phyloP scores from a whole-genome alignment of 2,888 invertebrate species.

The Bimastos eiseni region DNA sequence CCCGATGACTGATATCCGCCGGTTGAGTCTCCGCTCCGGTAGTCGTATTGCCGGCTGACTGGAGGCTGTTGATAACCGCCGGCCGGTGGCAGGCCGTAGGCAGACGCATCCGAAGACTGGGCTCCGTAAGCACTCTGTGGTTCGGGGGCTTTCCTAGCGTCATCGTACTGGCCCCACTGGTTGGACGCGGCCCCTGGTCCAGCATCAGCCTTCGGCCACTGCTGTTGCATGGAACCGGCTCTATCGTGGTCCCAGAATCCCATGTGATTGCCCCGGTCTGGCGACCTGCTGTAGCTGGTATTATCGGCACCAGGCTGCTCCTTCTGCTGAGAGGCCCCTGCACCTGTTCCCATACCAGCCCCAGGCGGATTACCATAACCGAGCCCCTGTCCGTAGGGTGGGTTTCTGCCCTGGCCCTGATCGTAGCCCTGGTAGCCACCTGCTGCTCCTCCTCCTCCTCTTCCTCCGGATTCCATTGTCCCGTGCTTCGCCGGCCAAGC shows the following conservation, averaged over 20 bases:
- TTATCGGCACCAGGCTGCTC: not conserved
- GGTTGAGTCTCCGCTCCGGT: not conserved
- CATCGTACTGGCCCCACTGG: not conserved
- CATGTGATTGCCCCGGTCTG: not conserved
- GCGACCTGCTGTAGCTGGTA: not conserved
- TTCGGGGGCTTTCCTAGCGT: not conserved
- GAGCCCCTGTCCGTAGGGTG: not conserved
- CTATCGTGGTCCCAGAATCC: not conserved
- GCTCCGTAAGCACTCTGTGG: not conserved
- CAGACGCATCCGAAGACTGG: not conserved
- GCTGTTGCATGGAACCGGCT: not conserved
- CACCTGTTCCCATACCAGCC: not conserved
- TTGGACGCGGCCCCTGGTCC: not conserved
- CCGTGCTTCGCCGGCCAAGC: not conserved
- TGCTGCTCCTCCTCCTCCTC: not conserved
- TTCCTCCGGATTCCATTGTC: not conserved
- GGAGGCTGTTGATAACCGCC: not conserved
- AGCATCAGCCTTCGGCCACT: conserved; percentile 5
- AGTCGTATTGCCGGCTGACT: not conserved
- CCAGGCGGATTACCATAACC: not conserved
- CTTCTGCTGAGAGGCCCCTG: not conserved
- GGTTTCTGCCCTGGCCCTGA: not conserved
- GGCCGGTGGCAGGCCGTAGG: not conserved
- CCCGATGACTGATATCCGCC: not conserved
- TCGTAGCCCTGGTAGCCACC: not conserved